Conservation (phyloP, 2,888 invertebrate species). For the Macaria liturata region DNA sequence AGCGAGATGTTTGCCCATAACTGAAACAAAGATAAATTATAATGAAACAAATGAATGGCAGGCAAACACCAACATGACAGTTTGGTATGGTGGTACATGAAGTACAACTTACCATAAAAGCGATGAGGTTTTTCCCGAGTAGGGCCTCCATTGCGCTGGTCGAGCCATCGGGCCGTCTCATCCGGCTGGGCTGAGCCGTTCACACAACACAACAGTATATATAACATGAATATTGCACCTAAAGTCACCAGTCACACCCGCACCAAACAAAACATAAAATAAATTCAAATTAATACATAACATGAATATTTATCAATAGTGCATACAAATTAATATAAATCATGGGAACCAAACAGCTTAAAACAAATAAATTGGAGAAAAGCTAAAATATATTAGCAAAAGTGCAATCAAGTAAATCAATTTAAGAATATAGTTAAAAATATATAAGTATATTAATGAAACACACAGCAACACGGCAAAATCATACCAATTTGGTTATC, state of each 20-base stretch:
- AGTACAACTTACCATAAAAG: slow-evolving; percentile 76
- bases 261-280: slow-evolving; percentile 79
- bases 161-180: slow-evolving; percentile 78
- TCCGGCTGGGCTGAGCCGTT: slow-evolving; percentile 81
- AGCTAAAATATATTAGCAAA: too few species aligned
- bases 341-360: slow-evolving; percentile 20
- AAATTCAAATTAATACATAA: slow-evolving; percentile 48
- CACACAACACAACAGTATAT: slow-evolving; percentile 82
- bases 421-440: too few species aligned
- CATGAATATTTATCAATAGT: slow-evolving; percentile 23
- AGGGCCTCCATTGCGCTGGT: slow-evolving; percentile 64
- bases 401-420: too few species aligned
- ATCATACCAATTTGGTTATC: background rate
- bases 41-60: slow-evolving; percentile 39
- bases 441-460: too few species aligned
- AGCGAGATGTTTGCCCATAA: slow-evolving; percentile 55
- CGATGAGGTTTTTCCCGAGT: slow-evolving; percentile 72
- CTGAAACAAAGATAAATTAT: slow-evolving; percentile 67
- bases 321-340: slow-evolving; percentile 6
- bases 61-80: slow-evolving; percentile 33
- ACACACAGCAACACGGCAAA: too few species aligned
- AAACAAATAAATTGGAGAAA: background rate
- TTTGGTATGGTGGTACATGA: slow-evolving; percentile 1
- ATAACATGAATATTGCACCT: slow-evolving; percentile 83
- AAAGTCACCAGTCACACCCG: slow-evolving; percentile 75